A percentile compares a stretch with the other conserved stretches of the same genome.
Evolutionary conservation across 2,797 vertebrate species (phyloP).

Genomic region (Sebastes jordani): DNA sequence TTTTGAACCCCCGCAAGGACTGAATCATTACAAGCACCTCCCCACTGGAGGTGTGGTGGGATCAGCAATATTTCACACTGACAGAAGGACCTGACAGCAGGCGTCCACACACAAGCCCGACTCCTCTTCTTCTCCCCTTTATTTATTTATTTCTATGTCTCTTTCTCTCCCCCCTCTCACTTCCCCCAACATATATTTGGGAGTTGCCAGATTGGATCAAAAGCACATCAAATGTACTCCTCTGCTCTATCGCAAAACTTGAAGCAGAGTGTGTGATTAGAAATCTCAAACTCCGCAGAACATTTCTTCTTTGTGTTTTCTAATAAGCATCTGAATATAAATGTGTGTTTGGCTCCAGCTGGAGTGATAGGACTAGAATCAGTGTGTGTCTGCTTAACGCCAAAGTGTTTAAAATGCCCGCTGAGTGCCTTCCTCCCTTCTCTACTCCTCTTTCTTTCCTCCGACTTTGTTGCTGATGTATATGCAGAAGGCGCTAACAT

Average conservation of each 20-base stretch:
- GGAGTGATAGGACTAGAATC: constrained; percentile 66
- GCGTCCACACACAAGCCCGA: constrained; percentile 58
- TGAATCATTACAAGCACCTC: constrained; percentile 81
- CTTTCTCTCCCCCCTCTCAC: neutral
- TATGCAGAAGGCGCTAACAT: constrained; percentile 65
- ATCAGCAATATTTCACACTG: constrained; percentile 85
- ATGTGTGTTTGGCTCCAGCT: constrained; percentile 61
- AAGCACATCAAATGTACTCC: constrained; percentile 40
- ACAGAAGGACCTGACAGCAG: constrained; percentile 84
- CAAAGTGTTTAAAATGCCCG: constrained; percentile 78
- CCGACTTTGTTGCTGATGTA: constrained; percentile 57
- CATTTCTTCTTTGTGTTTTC: constrained; percentile 66
- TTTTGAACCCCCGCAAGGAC: constrained; percentile 78
- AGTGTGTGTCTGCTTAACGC: constrained; percentile 71
- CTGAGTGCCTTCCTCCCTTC: constrained; percentile 42
- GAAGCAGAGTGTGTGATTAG: constrained; percentile 30
- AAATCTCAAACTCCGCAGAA: constrained; percentile 53
- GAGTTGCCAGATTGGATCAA: constrained; percentile 62
- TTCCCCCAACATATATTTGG: constrained; percentile 9
- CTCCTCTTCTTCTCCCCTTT: constrained; percentile 57
- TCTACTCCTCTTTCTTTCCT: constrained; percentile 13
- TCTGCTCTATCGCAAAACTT: constrained; percentile 36
- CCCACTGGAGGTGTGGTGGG: constrained; percentile 78
- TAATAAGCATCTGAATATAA: constrained; percentile 74
- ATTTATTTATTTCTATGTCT: constrained; percentile 33